phyloP scores from a whole-genome alignment of 2,113 vertebrate genomes.

The Indicator maculatus region DNA sequence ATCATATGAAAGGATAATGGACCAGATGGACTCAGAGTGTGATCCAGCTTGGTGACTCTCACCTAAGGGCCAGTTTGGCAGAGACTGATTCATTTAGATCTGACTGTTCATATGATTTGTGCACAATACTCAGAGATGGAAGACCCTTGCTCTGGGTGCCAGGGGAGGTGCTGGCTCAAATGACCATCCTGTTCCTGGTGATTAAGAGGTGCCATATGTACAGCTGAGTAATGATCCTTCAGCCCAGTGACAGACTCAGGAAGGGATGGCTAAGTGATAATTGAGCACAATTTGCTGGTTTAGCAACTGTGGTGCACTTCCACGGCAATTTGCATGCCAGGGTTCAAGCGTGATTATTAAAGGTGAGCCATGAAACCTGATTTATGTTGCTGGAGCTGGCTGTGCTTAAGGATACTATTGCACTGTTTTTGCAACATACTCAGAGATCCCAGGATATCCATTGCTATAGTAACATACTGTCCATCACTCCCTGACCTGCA shows the following conservation, averaged over 20 bases:
- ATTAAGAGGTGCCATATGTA: constrained; percentile 44
- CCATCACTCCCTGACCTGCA: constrained; percentile 60
- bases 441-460: constrained; percentile 55
- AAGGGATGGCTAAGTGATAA: constrained; percentile 43
- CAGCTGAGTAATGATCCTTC: constrained; percentile 30
- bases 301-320: constrained; percentile 21
- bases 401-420: constrained; percentile 2
- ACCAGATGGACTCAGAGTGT: constrained; percentile 62
- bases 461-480: constrained; percentile 70
- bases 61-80: constrained; percentile 54
- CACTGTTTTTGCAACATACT: not conserved
- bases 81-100: constrained; percentile 43
- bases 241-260: not conserved
- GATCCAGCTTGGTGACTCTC: constrained; percentile 41
- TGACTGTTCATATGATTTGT: constrained; percentile 45
- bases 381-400: constrained; percentile 2
- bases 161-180: constrained; percentile 50
- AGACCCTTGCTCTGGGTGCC: constrained; percentile 5
- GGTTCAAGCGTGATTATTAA: constrained; percentile 19
- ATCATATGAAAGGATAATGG: constrained; percentile 50
- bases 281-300: constrained; percentile 40
- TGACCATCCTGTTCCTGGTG: constrained; percentile 17
- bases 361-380: constrained; percentile 46
- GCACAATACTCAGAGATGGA: constrained; percentile 9
- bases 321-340: constrained; percentile 11